These are phyloP conservation scores for Drosophila navojoa DNA, from an alignment of 1,140 invertebrate genomes.

Conservation along the genomic window DNA sequence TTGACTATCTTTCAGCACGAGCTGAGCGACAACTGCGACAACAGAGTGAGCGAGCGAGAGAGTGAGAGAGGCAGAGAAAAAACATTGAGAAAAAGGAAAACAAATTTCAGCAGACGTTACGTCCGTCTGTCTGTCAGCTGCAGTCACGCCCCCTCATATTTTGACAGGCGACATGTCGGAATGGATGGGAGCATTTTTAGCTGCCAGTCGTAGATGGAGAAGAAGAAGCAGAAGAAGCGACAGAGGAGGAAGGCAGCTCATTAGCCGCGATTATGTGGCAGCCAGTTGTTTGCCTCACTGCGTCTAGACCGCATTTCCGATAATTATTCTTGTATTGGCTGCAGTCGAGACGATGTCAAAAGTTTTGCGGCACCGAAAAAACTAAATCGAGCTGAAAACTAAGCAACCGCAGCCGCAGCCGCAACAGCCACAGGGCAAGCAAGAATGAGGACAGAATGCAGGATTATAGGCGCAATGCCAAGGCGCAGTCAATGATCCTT, in stretches of 20 bases:
- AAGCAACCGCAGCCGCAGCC: conserved; percentile 63
- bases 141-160: conserved; percentile 47
- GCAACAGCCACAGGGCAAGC: conserved; percentile 48
- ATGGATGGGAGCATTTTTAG: conserved; percentile 6
- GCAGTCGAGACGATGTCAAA: conserved; percentile 51
- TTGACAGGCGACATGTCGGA: conserved; percentile 45
- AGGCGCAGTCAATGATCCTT: neutral
- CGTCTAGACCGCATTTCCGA: conserved; percentile 78
- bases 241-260: conserved; percentile 55
- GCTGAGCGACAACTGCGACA: conserved; percentile 24
- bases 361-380: conserved; percentile 57
- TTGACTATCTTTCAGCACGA: conserved; percentile 46
- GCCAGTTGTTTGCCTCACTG: conserved; percentile 4
- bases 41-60: too few species aligned
- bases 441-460: conserved; percentile 5
- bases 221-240: too few species aligned
- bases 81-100: neutral
- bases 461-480: conserved; percentile 73
- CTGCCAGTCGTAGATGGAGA: conserved; percentile 22
- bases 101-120: conserved; percentile 8
- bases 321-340: conserved; percentile 78
- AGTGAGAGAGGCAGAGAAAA: neutral
- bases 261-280: conserved; percentile 65
- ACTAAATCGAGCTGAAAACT: conserved; percentile 72
- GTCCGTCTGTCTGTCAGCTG: conserved; percentile 56